Base-by-base conservation (phyloP, 2,888 invertebrate species). In the Halictus quadricinctus region DNA sequence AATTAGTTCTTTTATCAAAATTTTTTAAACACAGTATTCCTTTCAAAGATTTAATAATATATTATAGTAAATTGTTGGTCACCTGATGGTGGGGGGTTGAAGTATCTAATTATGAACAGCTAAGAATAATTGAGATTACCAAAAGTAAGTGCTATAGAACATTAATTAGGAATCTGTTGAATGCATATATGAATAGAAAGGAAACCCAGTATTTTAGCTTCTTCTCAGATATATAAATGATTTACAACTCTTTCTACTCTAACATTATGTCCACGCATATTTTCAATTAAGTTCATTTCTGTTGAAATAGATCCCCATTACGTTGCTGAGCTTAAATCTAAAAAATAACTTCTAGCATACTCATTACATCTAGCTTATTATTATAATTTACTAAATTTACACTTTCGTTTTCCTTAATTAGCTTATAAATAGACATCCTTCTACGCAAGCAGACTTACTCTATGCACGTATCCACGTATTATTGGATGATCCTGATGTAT, bases 391-490 rank as follows among this genome's bases (percentile, higher is more conserved):
- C 54, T 69, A 43, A 60, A 54, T 83, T 64, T 72, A 80, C 66
- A 87, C 41, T 43, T 60, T 46, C 78, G 36, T 78, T 81, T 77
- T 46, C 80, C 76, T 72, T 75, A 72, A 15, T 79, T 87, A 79
- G 76, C 12, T 73, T 82, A 80, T 92, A n/a, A 64, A 76, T 12
- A 80, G 73, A 25, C 81, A 88, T n/a, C 72, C 50, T 72, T 82
- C 90, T 5, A 87, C 69, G 2, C 64, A 89, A 81, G 82, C 93
- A 73, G 89, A 91, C 79, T 64, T 93, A n/a, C 87, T 93, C 18
- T 83, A 93, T 83, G 93, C 93, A 50, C 94, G 94, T 73, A 93
- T 94, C 8, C 93, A 95, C 77, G 94, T 96, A 69, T 93, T 95
- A 75, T 92, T 95, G 76, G 91, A 94, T 79, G 92, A 95, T 80